Percentiles rank a stretch among this genome's conserved stretches.
phyloP scores from a whole-genome alignment of 2,888 invertebrate genomes.

The Tipula lateralis region DNA sequence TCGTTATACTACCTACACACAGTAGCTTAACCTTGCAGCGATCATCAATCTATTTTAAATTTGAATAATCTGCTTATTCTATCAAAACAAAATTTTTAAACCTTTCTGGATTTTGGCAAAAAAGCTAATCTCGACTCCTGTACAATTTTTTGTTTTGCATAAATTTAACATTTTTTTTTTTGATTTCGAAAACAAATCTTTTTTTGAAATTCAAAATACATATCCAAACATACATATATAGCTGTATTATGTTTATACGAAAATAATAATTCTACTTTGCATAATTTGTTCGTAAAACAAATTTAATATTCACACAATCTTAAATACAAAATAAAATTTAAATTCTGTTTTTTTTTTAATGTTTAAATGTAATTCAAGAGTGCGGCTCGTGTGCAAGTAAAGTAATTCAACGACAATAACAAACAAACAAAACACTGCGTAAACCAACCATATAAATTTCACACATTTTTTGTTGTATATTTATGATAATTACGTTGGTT shows the following conservation, averaged over 20 bases:
- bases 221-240: no score
- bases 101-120: not conserved
- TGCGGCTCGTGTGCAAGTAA: slow-evolving; percentile 7
- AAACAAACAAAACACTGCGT: not conserved
- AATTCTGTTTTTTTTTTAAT: not conserved
- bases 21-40: not conserved
- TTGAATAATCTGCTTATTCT: not conserved
- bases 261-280: slow-evolving; percentile 20
- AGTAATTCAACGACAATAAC: not conserved
- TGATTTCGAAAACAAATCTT: not conserved
- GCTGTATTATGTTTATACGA: not conserved
- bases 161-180: not conserved
- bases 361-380: not conserved
- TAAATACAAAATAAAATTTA: not conserved
- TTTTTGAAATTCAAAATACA: not conserved
- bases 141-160: not conserved
- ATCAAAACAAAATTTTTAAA: not conserved
- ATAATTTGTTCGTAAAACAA: slow-evolving; percentile 2
- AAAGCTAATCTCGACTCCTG: not conserved
- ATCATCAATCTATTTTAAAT: not conserved
- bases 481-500: slow-evolving; percentile 19
- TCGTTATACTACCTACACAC: not conserved
- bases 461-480: not conserved
- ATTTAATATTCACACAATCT: slow-evolving; percentile 24
- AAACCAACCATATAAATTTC: not conserved